Base-by-base conservation (phyloP, 2,888 invertebrate species). In the Cosmia trapezina region DNA sequence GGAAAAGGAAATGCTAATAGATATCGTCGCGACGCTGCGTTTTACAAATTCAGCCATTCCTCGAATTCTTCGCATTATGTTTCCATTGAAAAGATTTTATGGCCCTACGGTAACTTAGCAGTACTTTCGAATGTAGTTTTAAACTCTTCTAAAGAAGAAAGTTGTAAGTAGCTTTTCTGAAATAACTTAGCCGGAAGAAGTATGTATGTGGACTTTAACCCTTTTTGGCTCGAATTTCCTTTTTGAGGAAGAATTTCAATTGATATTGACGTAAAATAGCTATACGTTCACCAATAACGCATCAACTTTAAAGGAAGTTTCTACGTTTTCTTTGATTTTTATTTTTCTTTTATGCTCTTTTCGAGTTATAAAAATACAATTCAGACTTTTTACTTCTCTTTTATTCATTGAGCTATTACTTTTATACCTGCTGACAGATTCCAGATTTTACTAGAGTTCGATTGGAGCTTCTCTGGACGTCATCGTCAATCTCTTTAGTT, bases 391-490 rank as follows among this genome's bases (percentile, higher is more conserved):
- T 83, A 86, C 60, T 83, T 83, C 75, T 75, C 68, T 78, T 86
- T 83, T 86, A 86, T 88, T 88, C 75, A 85, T 83, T 79, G 77
- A 78, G 80, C 78, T 82, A 79, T 81, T 70, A 80, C 72, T 81
- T 81, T 85, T 85, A 82, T 83, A 82, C 81, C 73, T 83, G 85
- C 86, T 85, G 86, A 85, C 87, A 83, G 76, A 83, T 84, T 80
- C 65, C 57, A 83, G 73, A 67, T 71, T 63, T 70, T 77, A 57
- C 60, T 63, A 53, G 66, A 75, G 43, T 71, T 73, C 14, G 51
- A 74, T 59, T 64, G 41, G 9, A 70, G 76, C 49, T 66, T 33
- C 19, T 67, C 14, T 71, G 63, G 68, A 65, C 45, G 74, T 37
- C 37, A 78, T 33, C 33, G 33, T 64, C 70, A 80, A 65, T 71